phyloP scores from a whole-genome alignment of 2,113 vertebrate species.

The Eidolon helvum region DNA sequence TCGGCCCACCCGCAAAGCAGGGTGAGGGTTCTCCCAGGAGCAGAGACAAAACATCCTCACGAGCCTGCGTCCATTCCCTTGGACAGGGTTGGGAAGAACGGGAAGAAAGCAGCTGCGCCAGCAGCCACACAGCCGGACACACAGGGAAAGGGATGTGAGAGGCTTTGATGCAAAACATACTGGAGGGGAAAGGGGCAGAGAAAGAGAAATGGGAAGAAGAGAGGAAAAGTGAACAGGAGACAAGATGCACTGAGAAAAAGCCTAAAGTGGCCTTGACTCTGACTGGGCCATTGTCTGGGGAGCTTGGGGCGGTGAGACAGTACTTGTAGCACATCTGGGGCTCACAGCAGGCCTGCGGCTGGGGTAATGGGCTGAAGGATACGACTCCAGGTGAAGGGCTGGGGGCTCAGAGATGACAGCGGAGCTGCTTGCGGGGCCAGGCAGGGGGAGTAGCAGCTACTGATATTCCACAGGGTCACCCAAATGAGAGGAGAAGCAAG shows the following conservation, averaged over 20 bases:
- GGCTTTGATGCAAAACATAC: neutral
- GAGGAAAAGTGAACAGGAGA: neutral
- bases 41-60: neutral
- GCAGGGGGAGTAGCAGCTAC: conserved; percentile 37
- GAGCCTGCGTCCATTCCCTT: neutral
- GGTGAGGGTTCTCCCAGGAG: neutral
- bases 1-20: neutral
- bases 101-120: neutral
- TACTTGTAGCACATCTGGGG: neutral
- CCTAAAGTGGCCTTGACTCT: neutral
- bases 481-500: conserved; percentile 9
- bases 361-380: neutral
- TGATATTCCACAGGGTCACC: conserved; percentile 38
- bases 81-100: neutral
- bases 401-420: conserved; percentile 7
- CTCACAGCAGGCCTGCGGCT: neutral
- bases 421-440: conserved; percentile 26
- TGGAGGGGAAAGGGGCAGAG: neutral
- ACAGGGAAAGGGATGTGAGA: neutral
- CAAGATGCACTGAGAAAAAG: neutral
- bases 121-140: neutral
- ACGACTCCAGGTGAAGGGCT: neutral
- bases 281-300: neutral
- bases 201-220: neutral
- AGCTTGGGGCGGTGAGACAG: neutral